phyloP scores from a whole-genome alignment of 2,113 vertebrate species.

The Lathamus discolor region DNA sequence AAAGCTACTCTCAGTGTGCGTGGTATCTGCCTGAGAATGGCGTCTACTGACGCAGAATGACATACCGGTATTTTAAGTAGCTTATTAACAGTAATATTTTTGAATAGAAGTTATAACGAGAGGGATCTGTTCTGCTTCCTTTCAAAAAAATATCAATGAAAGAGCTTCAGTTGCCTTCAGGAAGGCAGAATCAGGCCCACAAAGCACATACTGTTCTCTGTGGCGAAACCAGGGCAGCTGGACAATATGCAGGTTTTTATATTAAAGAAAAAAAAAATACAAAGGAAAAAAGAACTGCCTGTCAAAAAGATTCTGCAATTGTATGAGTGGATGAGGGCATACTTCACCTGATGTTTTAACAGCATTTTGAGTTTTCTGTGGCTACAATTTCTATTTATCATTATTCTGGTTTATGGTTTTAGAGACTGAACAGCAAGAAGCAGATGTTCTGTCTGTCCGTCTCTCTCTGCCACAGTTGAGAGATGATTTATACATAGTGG shows the following conservation, averaged over 20 bases:
- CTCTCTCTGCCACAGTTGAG: neutral
- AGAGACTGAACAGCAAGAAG: neutral
- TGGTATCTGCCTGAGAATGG: neutral
- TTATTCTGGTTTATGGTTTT: neutral
- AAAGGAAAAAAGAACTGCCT: neutral
- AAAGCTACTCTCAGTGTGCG: neutral
- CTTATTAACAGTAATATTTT: neutral
- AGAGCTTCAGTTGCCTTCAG: neutral
- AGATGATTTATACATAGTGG: neutral
- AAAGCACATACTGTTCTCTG: neutral
- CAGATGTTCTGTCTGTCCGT: neutral
- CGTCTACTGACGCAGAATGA: neutral
- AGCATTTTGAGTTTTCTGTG: neutral
- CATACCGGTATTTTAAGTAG: neutral
- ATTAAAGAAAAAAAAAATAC: neutral
- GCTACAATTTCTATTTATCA: neutral
- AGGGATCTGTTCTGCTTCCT: neutral
- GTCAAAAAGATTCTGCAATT: rapidly evolving
- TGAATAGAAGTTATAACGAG: neutral
- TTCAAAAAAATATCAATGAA: neutral
- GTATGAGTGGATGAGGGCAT: neutral
- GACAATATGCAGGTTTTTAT: neutral
- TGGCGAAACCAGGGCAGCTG: neutral
- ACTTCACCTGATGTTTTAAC: neutral
- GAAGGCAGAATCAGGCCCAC: neutral